phyloP scores from a whole-genome alignment of 1,140 invertebrate species.

The Stegodyphus mimosarum region DNA sequence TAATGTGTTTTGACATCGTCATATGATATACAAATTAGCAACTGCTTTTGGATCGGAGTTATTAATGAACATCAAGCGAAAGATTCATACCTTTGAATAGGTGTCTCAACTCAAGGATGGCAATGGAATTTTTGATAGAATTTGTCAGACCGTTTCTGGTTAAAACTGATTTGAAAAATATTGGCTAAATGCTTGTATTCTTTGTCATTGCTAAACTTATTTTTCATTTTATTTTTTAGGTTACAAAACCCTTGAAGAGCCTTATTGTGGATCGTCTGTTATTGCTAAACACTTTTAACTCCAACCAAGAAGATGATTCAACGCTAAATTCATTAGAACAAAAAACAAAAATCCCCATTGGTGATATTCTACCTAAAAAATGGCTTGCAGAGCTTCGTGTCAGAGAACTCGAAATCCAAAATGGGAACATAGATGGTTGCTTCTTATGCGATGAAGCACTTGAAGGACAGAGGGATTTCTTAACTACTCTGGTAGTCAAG shows the following conservation, averaged over 20 bases:
- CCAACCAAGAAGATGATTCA: neutral
- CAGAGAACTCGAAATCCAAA: constrained; percentile 19
- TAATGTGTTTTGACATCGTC: too few species aligned
- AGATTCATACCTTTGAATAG: too few species aligned
- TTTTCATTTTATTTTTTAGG: neutral
- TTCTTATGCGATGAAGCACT: constrained; percentile 18
- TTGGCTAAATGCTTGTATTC: too few species aligned
- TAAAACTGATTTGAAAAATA: too few species aligned
- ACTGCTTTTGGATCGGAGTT: too few species aligned
- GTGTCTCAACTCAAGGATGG: too few species aligned
- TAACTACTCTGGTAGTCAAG: constrained; percentile 2
- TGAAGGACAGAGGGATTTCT: constrained; percentile 20
- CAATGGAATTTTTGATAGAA: too few species aligned
- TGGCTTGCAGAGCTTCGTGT: constrained; percentile 33
- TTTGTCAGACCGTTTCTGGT: too few species aligned
- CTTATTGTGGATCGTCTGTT: constrained; percentile 17
- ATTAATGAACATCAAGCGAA: too few species aligned
- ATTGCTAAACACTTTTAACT: neutral
- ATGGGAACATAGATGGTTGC: constrained; percentile 1
- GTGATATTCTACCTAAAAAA: constrained; percentile 17
- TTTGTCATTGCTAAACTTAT: too few species aligned
- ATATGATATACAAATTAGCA: too few species aligned
- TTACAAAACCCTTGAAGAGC: constrained; percentile 17
- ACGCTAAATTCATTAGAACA: neutral
- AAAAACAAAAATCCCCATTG: neutral